phyloP scores from a whole-genome alignment of 2,888 invertebrate species.

The Sinelater perroti region DNA sequence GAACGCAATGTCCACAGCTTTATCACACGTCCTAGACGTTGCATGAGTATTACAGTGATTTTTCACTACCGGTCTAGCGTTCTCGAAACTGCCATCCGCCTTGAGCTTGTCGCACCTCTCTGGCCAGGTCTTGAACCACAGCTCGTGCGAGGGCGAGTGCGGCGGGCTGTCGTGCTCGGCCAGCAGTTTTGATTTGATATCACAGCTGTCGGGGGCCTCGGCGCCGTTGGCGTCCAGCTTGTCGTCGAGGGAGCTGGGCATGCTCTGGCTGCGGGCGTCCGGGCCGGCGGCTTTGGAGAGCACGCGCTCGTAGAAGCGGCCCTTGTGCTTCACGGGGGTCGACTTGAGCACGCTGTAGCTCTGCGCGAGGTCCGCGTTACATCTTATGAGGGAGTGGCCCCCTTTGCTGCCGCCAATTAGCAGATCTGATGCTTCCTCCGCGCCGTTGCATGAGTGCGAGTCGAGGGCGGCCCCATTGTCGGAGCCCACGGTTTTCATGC shows the following conservation, averaged over 20 bases:
- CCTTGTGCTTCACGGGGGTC: slow-evolving; percentile 47
- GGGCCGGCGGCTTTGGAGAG: slow-evolving; percentile 46
- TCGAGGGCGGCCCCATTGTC: slow-evolving; percentile 43
- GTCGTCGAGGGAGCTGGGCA: slow-evolving; percentile 58
- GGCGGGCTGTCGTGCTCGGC: slow-evolving; percentile 45
- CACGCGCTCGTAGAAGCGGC: slow-evolving; percentile 46
- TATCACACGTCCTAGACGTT: slow-evolving; percentile 45
- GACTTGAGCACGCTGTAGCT: slow-evolving; percentile 45
- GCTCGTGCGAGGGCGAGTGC: slow-evolving; percentile 47
- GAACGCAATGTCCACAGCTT: slow-evolving; percentile 42
- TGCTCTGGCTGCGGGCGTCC: slow-evolving; percentile 57
- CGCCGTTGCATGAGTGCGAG: slow-evolving; percentile 37
- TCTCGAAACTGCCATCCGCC: slow-evolving; percentile 42
- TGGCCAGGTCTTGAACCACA: slow-evolving; percentile 65
- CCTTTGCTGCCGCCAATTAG: slow-evolving; percentile 40
- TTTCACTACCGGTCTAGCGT: slow-evolving; percentile 12
- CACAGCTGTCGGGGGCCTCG: slow-evolving; percentile 48
- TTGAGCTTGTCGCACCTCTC: slow-evolving; percentile 60
- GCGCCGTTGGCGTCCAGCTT: slow-evolving; percentile 42
- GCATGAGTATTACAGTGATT: slow-evolving; percentile 29
- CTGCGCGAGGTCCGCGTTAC: slow-evolving; percentile 43
- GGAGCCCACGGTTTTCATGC: slow-evolving; percentile 45
- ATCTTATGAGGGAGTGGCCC: slow-evolving; percentile 43
- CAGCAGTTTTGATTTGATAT: slow-evolving; percentile 48
- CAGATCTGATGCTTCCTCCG: slow-evolving; percentile 43